phyloP scores from a whole-genome alignment of 2,113 vertebrate genomes.

The Cisticola juncidis region DNA sequence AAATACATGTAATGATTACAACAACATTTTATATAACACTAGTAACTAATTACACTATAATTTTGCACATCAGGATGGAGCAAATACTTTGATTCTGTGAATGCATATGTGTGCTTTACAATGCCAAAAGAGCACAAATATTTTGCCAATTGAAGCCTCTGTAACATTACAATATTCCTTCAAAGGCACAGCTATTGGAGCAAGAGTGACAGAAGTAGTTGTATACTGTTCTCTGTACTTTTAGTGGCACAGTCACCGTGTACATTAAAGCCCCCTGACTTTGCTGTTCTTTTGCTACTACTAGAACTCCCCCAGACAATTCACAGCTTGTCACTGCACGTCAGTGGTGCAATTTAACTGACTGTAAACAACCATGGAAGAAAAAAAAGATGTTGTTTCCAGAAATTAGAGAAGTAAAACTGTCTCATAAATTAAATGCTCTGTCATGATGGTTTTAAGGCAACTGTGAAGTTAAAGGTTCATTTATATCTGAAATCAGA shows the following conservation, averaged over 20 bases:
- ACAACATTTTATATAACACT: background rate
- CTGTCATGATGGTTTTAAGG: background rate
- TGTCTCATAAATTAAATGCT: background rate
- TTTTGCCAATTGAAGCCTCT: background rate
- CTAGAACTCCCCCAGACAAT: background rate
- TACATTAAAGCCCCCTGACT: background rate
- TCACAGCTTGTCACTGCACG: background rate
- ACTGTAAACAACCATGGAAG: background rate
- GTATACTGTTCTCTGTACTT: background rate
- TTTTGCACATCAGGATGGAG: background rate
- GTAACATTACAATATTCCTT: background rate
- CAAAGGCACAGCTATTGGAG: background rate
- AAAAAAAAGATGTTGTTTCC: background rate
- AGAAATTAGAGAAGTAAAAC: background rate
- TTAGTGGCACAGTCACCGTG: background rate
- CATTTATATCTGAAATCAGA: background rate
- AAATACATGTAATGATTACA: background rate
- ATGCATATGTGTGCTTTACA: background rate
- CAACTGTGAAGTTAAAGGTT: background rate
- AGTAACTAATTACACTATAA: background rate
- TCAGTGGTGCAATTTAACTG: background rate
- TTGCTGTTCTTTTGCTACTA: background rate
- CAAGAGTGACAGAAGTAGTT: background rate
- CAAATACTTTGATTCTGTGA: background rate
- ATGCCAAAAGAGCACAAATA: background rate